Evolutionary conservation across 2,888 invertebrate species (phyloP).

Genomic region (Nemotelus nigrinus): DNA sequence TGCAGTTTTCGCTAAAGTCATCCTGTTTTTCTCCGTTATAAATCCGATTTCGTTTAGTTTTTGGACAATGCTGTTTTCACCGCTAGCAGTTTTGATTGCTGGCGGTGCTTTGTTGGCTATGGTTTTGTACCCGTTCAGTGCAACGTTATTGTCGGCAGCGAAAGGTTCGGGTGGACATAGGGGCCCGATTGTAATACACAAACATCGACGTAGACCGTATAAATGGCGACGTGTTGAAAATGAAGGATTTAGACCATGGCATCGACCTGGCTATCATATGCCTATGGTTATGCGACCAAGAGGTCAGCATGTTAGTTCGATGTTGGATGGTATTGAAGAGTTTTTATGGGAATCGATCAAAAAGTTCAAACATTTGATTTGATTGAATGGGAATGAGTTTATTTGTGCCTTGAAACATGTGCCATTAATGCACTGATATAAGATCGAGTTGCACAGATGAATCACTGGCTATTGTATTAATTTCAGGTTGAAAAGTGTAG

Average conservation of each 20-base stretch:
- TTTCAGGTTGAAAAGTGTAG: neutral
- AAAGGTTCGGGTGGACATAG: slow-evolving; percentile 4
- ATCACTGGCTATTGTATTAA: neutral
- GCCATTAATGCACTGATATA: neutral
- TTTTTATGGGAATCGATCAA: slow-evolving; percentile 10
- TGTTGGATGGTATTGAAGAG: slow-evolving; percentile 11
- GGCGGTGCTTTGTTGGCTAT: slow-evolving; percentile 72
- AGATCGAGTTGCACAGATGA: neutral
- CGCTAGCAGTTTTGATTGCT: slow-evolving; percentile 71
- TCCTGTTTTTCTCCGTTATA: slow-evolving; percentile 67
- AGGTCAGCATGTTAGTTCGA: neutral
- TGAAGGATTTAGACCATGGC: neutral
- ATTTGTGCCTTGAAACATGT: neutral
- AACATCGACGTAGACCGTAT: slow-evolving; percentile 40
- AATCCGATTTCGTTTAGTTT: slow-evolving; percentile 71
- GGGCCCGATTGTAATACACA: slow-evolving; percentile 46
- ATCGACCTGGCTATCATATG: neutral
- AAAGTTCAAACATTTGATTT: neutral
- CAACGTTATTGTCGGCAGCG: slow-evolving; percentile 63
- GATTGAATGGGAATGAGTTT: neutral
- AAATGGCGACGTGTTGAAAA: slow-evolving; percentile 16
- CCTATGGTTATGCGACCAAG: neutral
- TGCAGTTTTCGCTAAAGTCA: slow-evolving; percentile 44
- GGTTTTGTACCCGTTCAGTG: slow-evolving; percentile 73
- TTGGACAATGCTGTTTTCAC: slow-evolving; percentile 71